Conservation (phyloP, 1,140 invertebrate species). For the Pygmarrhopalites habei region DNA sequence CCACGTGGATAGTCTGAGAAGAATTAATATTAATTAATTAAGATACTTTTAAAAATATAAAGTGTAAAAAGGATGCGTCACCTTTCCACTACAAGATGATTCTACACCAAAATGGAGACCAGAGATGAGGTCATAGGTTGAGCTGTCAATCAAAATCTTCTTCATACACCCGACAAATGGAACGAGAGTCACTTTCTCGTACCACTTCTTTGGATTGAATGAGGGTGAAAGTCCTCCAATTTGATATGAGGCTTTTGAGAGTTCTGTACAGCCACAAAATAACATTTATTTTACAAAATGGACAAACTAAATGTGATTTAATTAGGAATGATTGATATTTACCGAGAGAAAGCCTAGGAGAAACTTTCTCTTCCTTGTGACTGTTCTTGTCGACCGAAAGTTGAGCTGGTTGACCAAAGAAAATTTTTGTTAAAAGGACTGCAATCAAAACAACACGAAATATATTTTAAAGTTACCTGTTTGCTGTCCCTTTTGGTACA, state of each 20-base stretch:
- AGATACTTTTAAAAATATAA: no score
- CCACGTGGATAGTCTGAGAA: constrained; percentile 52
- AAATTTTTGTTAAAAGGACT: neutral
- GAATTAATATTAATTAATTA: neutral
- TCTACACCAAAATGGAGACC: constrained; percentile 68
- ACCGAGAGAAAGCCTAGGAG: constrained; percentile 5
- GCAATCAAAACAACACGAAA: neutral
- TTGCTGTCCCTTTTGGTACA: constrained; percentile 36
- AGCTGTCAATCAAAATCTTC: constrained; percentile 64
- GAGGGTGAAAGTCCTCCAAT: constrained; percentile 33
- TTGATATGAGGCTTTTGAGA: constrained; percentile 30
- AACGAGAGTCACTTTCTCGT: constrained; percentile 2
- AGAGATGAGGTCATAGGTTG: constrained; percentile 57
- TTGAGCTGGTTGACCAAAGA: constrained; percentile 18
- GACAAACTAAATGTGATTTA: no score
- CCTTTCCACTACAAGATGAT: constrained; percentile 61
- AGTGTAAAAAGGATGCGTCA: constrained; percentile 3
- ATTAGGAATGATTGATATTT: no score
- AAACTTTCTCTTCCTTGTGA: constrained; percentile 24
- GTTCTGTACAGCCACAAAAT: no score
- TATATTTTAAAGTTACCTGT: constrained; percentile 35
- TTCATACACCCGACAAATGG: constrained; percentile 62
- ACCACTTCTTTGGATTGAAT: constrained; percentile 26
- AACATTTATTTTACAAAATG: no score
- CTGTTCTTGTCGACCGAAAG: constrained; percentile 26